Base-by-base conservation (phyloP, 2,888 invertebrate genomes). In the Dexiosoma caninum region DNA sequence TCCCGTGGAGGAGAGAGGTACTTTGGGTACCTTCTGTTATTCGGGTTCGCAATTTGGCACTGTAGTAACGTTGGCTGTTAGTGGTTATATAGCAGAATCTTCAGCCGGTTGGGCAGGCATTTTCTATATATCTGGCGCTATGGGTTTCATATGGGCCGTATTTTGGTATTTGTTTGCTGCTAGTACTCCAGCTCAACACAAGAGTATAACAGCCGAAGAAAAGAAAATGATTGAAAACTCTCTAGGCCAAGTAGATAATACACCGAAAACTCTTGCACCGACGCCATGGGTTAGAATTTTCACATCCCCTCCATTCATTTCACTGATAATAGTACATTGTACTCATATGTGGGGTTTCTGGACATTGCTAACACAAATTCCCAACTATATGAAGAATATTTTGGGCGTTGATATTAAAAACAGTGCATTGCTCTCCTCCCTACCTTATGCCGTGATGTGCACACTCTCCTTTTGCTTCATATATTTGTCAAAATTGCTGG, bases 1-100 rank as follows among this genome's bases (percentile, higher is more conserved):
- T 0, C 95, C 95, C 0, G 91, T 92, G 0, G 89, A 91, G 0
- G 96, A 96, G 85, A 91, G 95, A 75, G 94, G 94, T 32, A 81
- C 86, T 69, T 76, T 95, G 77, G 93, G 93, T 64, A 93, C 94
- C 66, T 92, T 93, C 60, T 93, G 93, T 12, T 94, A 94, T 86
- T 92, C 94, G 53, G 96, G 96, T 44, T 93, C 94, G 3, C 95
- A 95, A 86, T 92, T 96, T 9, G 97, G 97, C n/a, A 95, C 95
- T 3, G 94, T 96, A 0, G 86, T 95, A 1, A 93, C 95, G 83
- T 90, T 96, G 85, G 92, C 95, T 12, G 90, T 93, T 12, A 93
- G 95, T 9, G 96, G 96, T 0, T 91, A 92, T 8, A 91, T 97
- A 59, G 91, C 95, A 0, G 93, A 93, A 2, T 93, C 94, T 0